Base-by-base conservation (phyloP, 2,888 invertebrate genomes). In the Drosophila ustulata region DNA sequence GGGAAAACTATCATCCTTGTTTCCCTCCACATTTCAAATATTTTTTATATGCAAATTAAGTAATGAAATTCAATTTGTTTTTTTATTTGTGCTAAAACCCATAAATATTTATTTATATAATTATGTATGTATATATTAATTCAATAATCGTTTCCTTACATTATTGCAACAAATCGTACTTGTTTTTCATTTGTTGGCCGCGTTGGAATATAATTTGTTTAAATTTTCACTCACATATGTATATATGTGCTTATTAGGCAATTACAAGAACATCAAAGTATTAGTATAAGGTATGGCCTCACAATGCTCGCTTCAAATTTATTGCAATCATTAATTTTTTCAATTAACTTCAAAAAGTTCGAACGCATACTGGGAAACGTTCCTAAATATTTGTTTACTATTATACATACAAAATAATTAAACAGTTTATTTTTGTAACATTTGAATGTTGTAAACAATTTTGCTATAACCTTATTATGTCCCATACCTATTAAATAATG, bases 1-100 rank as follows among this genome's bases (percentile, higher is more conserved):
- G 91, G 90, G 91, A 79, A 76, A 76, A 81, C 89, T 71, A 90
- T 89, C 89, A 91, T 91, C 91, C 91, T 91, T 77, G 88, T 79
- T 84, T 89, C 89, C 84, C 91, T 72, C 90, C 78, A 91, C 88
- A 89, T 39, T 45, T 61, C 9, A 2, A 25, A 62, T 0, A 66
- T 11, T n/a, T 34, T 32, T 3, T 26, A 8, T 26, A 32, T 41
- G 23, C n/a, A 18, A 25, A 32, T 18, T 30, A 25, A 18, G 13
- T 11, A 41, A 49, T 30, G 23, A 13, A 30, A 18, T 13, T 23
- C 1, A 0, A 6, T 25, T 4, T 45, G 37, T 23, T 53, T 26
- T 26, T 9, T 52, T 41, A 18, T 41, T 71, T 71, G 63, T 70
- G 62, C 83, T 88, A 89, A 85, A 89, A 82, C 89, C 80, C 88